A percentile compares a stretch with the other conserved stretches of the same genome.
Evolutionary conservation across 2,797 vertebrate genomes (phyloP).

Genomic region (Fringilla coelebs): DNA sequence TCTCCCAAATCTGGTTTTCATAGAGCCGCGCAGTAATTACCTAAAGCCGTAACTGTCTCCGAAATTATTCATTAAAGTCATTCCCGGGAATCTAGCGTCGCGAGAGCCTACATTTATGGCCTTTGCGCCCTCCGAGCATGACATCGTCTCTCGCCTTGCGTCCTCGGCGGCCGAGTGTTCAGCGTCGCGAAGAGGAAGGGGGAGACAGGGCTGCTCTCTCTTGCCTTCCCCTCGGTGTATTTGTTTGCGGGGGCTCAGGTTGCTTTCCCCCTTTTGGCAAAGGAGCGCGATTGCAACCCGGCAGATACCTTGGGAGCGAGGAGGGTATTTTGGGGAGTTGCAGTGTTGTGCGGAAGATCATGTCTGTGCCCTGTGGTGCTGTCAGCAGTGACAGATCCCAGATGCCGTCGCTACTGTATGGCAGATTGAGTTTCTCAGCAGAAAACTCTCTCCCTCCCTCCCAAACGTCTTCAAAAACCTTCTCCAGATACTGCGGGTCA

Average conservation of each 20-base stretch:
- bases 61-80: slow-evolving; percentile 76
- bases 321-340: slow-evolving; percentile 75
- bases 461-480: slow-evolving; percentile 82
- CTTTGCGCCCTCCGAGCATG: slow-evolving; percentile 36
- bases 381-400: slow-evolving; percentile 89
- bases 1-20: slow-evolving; percentile 69
- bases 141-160: slow-evolving; percentile 36
- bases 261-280: slow-evolving; percentile 23
- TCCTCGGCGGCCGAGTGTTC: background rate
- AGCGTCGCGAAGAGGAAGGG: background rate
- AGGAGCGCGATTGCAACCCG: background rate
- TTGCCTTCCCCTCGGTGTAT: background rate
- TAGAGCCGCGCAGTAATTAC: slow-evolving; percentile 65
- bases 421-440: slow-evolving; percentile 89
- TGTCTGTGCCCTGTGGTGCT: slow-evolving; percentile 83
- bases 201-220: background rate
- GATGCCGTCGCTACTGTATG: slow-evolving; percentile 88
- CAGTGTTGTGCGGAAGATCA: slow-evolving; percentile 79
- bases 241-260: background rate
- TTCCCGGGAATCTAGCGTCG: slow-evolving; percentile 59
- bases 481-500: slow-evolving; percentile 75
- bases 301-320: slow-evolving; percentile 68
- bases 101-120: slow-evolving; percentile 52
- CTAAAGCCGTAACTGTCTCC: slow-evolving; percentile 72
- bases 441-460: slow-evolving; percentile 79